These are phyloP conservation scores for Sebastes goodei DNA, from an alignment of 2,797 vertebrate species.

Conservation along the genomic window DNA sequence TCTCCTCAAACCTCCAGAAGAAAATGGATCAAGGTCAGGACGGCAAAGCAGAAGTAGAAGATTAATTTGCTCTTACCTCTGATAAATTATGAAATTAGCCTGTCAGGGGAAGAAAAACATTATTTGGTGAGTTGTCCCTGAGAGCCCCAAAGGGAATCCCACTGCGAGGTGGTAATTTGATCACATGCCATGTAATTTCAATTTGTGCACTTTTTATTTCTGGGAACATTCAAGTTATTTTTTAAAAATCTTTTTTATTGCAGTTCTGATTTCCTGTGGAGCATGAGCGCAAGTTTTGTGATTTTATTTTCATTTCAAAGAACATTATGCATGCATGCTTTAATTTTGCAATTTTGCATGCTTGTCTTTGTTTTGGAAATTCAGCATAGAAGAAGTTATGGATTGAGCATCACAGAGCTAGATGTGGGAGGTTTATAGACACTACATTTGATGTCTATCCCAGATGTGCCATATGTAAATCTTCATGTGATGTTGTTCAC, in stretches of 20 bases:
- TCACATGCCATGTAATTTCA: slow-evolving; percentile 52
- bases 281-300: not conserved
- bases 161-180: slow-evolving; percentile 31
- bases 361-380: not conserved
- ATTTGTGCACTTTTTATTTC: slow-evolving; percentile 33
- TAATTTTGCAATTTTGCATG: not conserved
- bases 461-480: not conserved
- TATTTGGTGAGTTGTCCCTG: slow-evolving; percentile 62
- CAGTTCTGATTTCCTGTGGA: not conserved
- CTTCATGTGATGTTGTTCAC: not conserved
- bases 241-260: not conserved
- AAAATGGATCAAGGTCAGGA: slow-evolving; percentile 70
- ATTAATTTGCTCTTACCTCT: slow-evolving; percentile 79
- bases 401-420: not conserved
- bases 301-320: not conserved
- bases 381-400: not conserved
- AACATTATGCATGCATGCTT: not conserved
- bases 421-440: not conserved
- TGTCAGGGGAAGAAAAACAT: slow-evolving; percentile 73
- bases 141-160: slow-evolving; percentile 16
- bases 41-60: slow-evolving; percentile 63
- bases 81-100: slow-evolving; percentile 81
- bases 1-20: slow-evolving; percentile 40
- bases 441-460: not conserved
- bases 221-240: not conserved